Conservation (phyloP, 2,888 invertebrate genomes). For the Aphelenchoides bicaudatus region DNA sequence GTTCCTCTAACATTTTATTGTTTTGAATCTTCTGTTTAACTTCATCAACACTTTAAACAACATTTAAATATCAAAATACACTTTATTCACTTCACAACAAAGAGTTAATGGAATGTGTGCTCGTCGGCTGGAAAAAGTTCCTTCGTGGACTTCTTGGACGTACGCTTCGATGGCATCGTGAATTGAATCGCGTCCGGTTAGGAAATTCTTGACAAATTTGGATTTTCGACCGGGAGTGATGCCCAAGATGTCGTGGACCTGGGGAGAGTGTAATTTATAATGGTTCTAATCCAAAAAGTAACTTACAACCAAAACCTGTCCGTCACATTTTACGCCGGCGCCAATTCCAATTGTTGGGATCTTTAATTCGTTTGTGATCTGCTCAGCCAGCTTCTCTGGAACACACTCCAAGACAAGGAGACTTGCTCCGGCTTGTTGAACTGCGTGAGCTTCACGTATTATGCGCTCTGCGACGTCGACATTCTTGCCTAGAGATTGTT, state of each 20-base stretch:
- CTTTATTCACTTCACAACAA: neutral
- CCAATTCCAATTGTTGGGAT: conserved; percentile 12
- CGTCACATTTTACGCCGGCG: conserved; percentile 10
- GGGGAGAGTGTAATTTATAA: neutral
- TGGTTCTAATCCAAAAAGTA: neutral
- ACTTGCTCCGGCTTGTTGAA: conserved; percentile 6
- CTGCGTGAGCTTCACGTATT: conserved; percentile 16
- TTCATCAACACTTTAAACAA: too few relatives aligned
- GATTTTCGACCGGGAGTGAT: conserved; percentile 7
- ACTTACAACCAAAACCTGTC: conserved; percentile 15
- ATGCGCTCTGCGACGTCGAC: conserved; percentile 16
- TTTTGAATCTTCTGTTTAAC: too few relatives aligned
- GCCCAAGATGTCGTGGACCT: conserved; percentile 10
- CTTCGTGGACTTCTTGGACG: conserved; percentile 2
- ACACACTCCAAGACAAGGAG: conserved; percentile 7
- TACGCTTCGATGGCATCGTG: neutral
- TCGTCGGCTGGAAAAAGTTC: neutral
- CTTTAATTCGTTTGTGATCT: conserved; percentile 5
- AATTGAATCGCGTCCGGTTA: neutral
- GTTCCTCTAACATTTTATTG: too few relatives aligned
- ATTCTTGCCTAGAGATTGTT: too few relatives aligned
- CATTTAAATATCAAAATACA: too few relatives aligned
- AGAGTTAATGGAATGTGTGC: conserved; percentile 5
- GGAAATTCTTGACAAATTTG: conserved; percentile 10
- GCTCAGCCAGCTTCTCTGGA: neutral